These are phyloP conservation scores for Crotophaga sulcirostris DNA, from an alignment of 2,113 vertebrate species.

Conservation along the genomic window DNA sequence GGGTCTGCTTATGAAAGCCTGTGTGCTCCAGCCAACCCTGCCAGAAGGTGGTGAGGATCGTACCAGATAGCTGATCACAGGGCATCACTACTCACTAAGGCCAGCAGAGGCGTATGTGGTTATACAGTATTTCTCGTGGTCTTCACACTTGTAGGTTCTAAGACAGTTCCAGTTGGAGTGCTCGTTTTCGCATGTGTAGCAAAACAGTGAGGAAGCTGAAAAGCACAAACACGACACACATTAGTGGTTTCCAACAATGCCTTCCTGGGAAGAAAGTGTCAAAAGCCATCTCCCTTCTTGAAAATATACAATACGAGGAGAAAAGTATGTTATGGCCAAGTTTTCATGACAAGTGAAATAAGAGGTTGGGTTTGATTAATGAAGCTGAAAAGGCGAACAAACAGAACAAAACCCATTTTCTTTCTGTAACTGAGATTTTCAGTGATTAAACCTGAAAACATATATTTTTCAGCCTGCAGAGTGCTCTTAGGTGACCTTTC, in stretches of 20 bases:
- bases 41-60: not conserved
- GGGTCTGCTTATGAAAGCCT: not conserved
- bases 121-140: slow-evolving; percentile 16
- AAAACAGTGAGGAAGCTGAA: slow-evolving; percentile 48
- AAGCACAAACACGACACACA: not conserved
- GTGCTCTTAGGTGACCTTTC: not conserved
- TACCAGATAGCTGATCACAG: not conserved
- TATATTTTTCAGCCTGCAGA: not conserved
- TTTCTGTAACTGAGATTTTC: not conserved
- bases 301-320: not conserved
- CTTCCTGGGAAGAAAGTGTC: not conserved
- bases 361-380: not conserved
- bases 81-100: not conserved
- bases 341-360: not conserved
- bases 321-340: not conserved
- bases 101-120: slow-evolving; percentile 32
- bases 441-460: not conserved
- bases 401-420: not conserved
- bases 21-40: not conserved
- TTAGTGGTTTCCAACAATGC: not conserved
- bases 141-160: slow-evolving; percentile 46
- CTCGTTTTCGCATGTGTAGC: slow-evolving; percentile 4
- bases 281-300: not conserved
- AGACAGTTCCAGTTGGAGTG: slow-evolving; percentile 66
- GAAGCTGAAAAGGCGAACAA: not conserved